phyloP scores from a whole-genome alignment of 2,888 invertebrate species.

The Eumacrocentrus americanus region DNA sequence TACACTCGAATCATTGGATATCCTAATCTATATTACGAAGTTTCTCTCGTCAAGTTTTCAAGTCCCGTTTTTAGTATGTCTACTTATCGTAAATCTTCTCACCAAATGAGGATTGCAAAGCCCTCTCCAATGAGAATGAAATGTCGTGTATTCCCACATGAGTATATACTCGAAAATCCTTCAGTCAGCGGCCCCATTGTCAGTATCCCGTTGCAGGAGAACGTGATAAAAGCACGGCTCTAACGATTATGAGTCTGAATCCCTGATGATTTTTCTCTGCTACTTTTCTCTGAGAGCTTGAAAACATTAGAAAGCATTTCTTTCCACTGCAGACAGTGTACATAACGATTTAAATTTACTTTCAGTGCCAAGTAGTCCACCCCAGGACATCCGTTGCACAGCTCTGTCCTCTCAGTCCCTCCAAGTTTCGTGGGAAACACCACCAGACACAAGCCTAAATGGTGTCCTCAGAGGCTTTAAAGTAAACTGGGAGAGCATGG shows the following conservation, averaged over 20 bases:
- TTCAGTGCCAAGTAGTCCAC: constrained; percentile 84
- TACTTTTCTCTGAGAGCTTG: constrained; percentile 18
- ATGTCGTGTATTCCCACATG: background rate
- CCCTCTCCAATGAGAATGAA: background rate
- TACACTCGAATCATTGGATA: background rate
- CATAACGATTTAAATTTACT: constrained; percentile 27
- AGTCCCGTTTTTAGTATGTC: constrained; percentile 19
- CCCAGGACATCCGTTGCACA: constrained; percentile 81
- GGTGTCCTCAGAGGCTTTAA: constrained; percentile 86
- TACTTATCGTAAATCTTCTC: constrained; percentile 31
- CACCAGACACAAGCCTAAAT: constrained; percentile 80
- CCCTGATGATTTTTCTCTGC: constrained; percentile 11
- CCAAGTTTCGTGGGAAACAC: constrained; percentile 85
- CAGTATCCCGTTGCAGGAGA: background rate
- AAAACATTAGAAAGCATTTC: constrained; percentile 14
- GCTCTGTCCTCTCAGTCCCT: constrained; percentile 84
- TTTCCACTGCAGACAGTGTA: background rate
- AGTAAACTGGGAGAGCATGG: constrained; percentile 66
- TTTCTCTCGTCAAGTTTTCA: constrained; percentile 16
- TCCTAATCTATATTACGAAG: too few species aligned
- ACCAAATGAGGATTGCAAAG: constrained; percentile 17
- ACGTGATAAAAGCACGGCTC: constrained; percentile 17
- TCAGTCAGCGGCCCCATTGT: too few species aligned
- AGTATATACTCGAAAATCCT: background rate
- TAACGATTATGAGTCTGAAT: background rate